phyloP scores from a whole-genome alignment of 2,797 vertebrate species.

The Selene dorsalis region DNA sequence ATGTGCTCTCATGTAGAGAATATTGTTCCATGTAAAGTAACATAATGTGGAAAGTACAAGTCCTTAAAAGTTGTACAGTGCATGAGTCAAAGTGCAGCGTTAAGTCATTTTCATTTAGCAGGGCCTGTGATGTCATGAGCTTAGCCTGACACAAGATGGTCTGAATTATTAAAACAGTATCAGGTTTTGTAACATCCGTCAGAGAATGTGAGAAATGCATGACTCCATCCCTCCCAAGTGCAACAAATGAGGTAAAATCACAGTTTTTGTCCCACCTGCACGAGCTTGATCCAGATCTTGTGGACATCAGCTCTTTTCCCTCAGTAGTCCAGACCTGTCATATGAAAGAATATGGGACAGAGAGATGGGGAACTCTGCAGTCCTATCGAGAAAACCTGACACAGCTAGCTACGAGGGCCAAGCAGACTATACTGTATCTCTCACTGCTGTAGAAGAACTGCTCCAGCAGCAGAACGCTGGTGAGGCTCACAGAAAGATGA shows the following conservation, averaged over 20 bases:
- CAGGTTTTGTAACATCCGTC: slow-evolving; percentile 31
- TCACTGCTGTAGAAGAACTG: slow-evolving; percentile 52
- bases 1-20: too few relatives aligned
- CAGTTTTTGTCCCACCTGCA: neutral
- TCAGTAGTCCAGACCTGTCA: slow-evolving; percentile 33
- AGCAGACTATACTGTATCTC: slow-evolving; percentile 48
- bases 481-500: slow-evolving; percentile 80
- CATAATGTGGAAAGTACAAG: neutral
- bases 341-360: slow-evolving; percentile 34
- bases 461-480: slow-evolving; percentile 71
- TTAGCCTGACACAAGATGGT: slow-evolving; percentile 5
- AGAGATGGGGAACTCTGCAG: slow-evolving; percentile 41
- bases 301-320: slow-evolving; percentile 18
- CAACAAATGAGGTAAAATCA: neutral
- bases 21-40: neutral
- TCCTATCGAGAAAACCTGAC: slow-evolving; percentile 60
- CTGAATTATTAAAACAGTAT: slow-evolving; percentile 21
- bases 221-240: neutral
- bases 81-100: neutral
- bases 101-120: neutral
- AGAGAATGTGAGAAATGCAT: slow-evolving; percentile 20
- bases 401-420: slow-evolving; percentile 54
- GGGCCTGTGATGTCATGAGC: neutral
- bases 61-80: neutral
- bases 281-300: neutral